Evolutionary conservation across 2,888 invertebrate genomes (phyloP).

Genomic region (Amiota mariae): DNA sequence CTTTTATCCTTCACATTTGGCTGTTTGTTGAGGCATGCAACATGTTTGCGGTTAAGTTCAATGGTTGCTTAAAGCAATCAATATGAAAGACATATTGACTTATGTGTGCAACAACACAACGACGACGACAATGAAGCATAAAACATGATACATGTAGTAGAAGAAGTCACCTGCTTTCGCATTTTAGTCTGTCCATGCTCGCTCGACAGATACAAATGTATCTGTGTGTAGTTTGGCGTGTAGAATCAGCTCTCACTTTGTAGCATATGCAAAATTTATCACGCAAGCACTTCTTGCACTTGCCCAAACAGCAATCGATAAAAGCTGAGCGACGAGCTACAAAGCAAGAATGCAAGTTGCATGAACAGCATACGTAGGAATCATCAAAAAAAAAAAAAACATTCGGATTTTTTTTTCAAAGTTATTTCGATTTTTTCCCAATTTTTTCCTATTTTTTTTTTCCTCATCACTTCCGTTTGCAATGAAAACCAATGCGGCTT

Average conservation of each 20-base stretch:
- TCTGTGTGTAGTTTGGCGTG: neutral
- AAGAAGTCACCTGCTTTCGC: neutral
- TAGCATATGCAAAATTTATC: constrained; percentile 22
- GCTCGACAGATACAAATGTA: constrained; percentile 1
- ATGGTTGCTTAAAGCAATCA: constrained; percentile 2
- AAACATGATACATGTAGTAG: neutral
- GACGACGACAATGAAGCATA: neutral
- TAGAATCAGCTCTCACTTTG: neutral
- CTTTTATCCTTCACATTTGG: neutral
- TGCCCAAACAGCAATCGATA: neutral
- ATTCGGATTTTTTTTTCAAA: constrained; percentile 8
- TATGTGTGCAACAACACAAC: neutral
- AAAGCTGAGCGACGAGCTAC: neutral
- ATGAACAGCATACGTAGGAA: neutral
- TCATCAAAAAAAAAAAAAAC: constrained; percentile 28
- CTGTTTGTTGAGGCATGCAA: constrained; percentile 15
- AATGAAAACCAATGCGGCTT: constrained; percentile 24
- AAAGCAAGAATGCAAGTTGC: neutral
- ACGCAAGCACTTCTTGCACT: constrained; percentile 18
- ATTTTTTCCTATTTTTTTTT: neutral
- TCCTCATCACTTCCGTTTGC: neutral
- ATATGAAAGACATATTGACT: constrained; percentile 3
- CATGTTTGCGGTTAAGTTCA: constrained; percentile 9
- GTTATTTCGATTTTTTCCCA: neutral
- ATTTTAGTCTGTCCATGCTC: neutral